Base-by-base conservation (phyloP, 2,888 invertebrate genomes). In the Epistrophe grossulariae region DNA sequence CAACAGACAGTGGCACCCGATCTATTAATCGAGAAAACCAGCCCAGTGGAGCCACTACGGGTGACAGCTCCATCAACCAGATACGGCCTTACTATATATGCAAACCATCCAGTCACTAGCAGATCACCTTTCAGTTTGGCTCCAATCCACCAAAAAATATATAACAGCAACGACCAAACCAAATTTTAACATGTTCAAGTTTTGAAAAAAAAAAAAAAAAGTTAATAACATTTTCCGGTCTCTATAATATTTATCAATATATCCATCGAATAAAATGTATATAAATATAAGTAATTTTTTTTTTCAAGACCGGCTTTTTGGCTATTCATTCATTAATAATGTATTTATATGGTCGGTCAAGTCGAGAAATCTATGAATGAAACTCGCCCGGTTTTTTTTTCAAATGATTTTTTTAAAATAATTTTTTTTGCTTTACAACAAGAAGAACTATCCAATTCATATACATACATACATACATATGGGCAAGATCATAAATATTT, bases 271-370 rank as follows among this genome's bases (percentile, higher is more conserved):
- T 2, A 1, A 15, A 48, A 68, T 17, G 8, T 35, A 17, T 31
- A 19, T 19, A 24, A 3, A 6, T 17, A 43, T 77, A 60, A 19
- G 71, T 59, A 31, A 15, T 79, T 66, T 31, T 31, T 31, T 31
- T 31, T 73, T 79, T 66, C 28, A 71, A 60, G 79, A 83, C 82
- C 82, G 87, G 87, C 79, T 87, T 79, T 68, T 82, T 70, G 73
- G 78, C 78, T 64, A 85, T 82, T 82, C 70, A 85, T 82, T 82
- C 82, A 85, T 85, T 78, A 85, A 85, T 85, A 85, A 85, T 87
- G 66, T 82, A 87, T 87, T 1, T 15, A 10, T 1, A 35, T 38
- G 38, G 38, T 38, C 38, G 87, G 74, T 38, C 74, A 83, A 72
- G 28, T 76, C 82, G 48, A 76, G 87, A 87, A 83, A 87, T 79